Conservation (phyloP, 2,797 vertebrate species). For the Eulemur coronatus region DNA sequence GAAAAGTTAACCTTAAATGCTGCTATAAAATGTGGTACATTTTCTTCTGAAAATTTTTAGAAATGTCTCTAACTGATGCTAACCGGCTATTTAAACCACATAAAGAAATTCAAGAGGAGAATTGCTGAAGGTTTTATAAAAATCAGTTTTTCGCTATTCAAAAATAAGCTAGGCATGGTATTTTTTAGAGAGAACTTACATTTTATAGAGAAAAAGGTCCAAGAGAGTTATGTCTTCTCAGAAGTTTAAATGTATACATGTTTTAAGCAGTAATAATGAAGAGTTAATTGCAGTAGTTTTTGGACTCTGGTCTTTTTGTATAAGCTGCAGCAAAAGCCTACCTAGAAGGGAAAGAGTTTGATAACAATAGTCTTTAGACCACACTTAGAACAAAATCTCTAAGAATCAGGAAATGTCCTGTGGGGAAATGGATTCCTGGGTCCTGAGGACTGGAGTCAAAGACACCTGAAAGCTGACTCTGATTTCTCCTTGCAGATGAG, state of each 20-base stretch:
- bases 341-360: neutral
- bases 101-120: slow-evolving; percentile 15
- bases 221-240: neutral
- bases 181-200: neutral
- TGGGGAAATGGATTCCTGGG: neutral
- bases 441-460: neutral
- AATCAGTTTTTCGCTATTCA: neutral
- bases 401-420: neutral
- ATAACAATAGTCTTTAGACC: neutral
- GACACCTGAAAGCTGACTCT: neutral
- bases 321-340: neutral
- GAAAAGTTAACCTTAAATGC: neutral
- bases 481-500: neutral
- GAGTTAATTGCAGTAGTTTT: neutral
- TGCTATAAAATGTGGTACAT: neutral
- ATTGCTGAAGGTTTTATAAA: neutral
- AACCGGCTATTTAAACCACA: neutral
- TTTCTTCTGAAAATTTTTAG: slow-evolving; percentile 25
- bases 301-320: slow-evolving; percentile 2
- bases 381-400: neutral
- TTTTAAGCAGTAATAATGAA: neutral
- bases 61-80: neutral
- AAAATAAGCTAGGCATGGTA: neutral
- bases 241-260: neutral
- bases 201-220: neutral